These are phyloP conservation scores for Lucifuga dentata DNA, from an alignment of 2,113 vertebrate genomes.

Conservation along the genomic window DNA sequence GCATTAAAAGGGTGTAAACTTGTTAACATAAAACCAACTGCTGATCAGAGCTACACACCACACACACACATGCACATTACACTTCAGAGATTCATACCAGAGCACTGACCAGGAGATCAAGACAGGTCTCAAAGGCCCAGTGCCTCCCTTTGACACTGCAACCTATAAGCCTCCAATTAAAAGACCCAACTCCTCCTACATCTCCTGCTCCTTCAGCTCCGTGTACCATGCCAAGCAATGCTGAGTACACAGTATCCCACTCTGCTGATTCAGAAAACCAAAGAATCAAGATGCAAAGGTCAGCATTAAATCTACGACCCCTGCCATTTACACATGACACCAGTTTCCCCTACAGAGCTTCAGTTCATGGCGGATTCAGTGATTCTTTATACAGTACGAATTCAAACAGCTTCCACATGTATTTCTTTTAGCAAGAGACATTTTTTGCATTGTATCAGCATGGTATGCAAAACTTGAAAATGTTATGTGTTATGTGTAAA, in stretches of 20 bases:
- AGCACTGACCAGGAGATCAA: constrained; percentile 47
- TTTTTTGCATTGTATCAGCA: neutral
- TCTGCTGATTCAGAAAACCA: constrained; percentile 62
- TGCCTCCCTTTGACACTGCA: constrained; percentile 43
- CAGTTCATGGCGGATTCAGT: constrained; percentile 21
- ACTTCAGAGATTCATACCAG: constrained; percentile 33
- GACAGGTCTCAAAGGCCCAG: constrained; percentile 32
- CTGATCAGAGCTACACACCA: constrained; percentile 18
- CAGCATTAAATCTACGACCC: constrained; percentile 50
- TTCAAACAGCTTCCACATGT: constrained; percentile 10
- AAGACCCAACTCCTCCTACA: constrained; percentile 17
- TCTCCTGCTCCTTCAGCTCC: constrained; percentile 30
- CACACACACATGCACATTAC: constrained; percentile 5
- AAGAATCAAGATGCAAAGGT: constrained; percentile 57
- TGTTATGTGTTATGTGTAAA: too few relatives aligned
- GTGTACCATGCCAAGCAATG: constrained; percentile 27
- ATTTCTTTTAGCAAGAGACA: constrained; percentile 12
- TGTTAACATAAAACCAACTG: constrained; percentile 20
- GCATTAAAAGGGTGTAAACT: constrained; percentile 1
- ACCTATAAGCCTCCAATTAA: constrained; percentile 42
- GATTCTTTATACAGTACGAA: constrained; percentile 36
- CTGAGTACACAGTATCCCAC: constrained; percentile 64
- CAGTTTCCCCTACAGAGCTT: constrained; percentile 42
- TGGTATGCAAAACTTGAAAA: neutral
- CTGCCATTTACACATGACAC: constrained; percentile 50